Conservation (phyloP, 2,888 invertebrate genomes). For the Nemoura dubitans region DNA sequence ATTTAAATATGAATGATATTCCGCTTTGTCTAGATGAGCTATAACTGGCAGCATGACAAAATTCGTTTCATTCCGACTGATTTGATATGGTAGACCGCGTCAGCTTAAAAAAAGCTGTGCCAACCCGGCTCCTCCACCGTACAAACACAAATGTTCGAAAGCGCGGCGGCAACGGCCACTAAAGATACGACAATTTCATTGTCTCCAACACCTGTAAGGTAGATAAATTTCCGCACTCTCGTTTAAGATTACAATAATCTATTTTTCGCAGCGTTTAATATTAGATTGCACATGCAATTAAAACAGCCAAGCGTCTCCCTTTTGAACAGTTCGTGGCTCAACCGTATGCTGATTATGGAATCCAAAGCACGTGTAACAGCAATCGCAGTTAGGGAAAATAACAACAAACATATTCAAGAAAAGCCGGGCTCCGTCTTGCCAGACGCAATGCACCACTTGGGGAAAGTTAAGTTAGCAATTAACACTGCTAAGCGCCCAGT, state of each 20-base stretch:
- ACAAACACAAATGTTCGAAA: background rate
- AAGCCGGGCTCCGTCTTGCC: slow-evolving; percentile 31
- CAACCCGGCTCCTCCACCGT: background rate
- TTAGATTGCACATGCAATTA: background rate
- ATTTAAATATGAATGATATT: slow-evolving; percentile 12
- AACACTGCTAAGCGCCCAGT: slow-evolving; percentile 51
- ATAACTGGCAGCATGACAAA: slow-evolving; percentile 5
- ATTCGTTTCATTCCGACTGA: background rate
- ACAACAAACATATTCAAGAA: slow-evolving; percentile 39
- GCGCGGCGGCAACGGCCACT: background rate
- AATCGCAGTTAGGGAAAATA: slow-evolving; percentile 45
- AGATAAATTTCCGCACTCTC: background rate
- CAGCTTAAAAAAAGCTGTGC: background rate
- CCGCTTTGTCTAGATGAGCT: background rate
- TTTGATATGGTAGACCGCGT: background rate
- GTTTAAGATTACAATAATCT: background rate
- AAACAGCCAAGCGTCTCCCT: background rate
- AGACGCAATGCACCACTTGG: slow-evolving; percentile 50
- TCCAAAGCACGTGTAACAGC: slow-evolving; percentile 32
- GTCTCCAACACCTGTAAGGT: background rate
- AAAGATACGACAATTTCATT: background rate
- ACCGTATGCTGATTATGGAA: slow-evolving; percentile 18
- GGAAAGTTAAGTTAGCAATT: slow-evolving; percentile 52
- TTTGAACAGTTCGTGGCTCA: slow-evolving; percentile 27
- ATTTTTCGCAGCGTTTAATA: slow-evolving; percentile 13